These are phyloP conservation scores for Prinia subflava DNA, from an alignment of 2,113 vertebrate species.

Conservation along the genomic window DNA sequence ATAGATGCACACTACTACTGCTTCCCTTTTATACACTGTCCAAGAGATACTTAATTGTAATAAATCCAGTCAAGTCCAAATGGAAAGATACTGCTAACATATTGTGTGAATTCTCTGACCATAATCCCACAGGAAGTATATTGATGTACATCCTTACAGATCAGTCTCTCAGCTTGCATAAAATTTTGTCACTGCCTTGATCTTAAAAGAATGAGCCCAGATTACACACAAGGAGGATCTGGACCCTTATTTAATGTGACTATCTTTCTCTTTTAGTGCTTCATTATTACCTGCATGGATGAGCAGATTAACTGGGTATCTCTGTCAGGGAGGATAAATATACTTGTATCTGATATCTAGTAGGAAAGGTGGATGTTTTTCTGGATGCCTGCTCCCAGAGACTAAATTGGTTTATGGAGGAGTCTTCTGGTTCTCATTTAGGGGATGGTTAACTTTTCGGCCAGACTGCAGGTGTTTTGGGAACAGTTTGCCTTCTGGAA, in stretches of 20 bases:
- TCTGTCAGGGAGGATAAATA: not conserved
- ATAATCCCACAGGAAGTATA: not conserved
- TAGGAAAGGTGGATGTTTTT: not conserved
- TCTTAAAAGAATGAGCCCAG: not conserved
- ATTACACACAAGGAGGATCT: not conserved
- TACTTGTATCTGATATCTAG: not conserved
- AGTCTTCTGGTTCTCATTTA: not conserved
- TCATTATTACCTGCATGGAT: not conserved
- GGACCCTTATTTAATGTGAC: not conserved
- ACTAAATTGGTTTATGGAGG: not conserved
- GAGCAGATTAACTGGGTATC: not conserved
- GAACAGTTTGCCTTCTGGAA: not conserved
- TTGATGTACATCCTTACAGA: not conserved
- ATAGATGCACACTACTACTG: not conserved
- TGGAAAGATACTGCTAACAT: not conserved
- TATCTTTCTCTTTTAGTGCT: not conserved
- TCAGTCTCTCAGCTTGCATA: not conserved
- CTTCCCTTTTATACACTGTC: not conserved
- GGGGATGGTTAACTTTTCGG: not conserved
- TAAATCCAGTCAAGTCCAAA: not conserved
- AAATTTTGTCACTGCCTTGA: not conserved
- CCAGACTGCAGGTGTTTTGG: not conserved
- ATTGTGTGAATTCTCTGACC: not conserved
- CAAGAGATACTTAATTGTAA: not conserved
- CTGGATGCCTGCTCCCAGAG: not conserved